A percentile compares a stretch with the other conserved stretches of the same genome.
phyloP scores from a whole-genome alignment of 1,140 invertebrate species.

The Drosophila sulfurigaster region DNA sequence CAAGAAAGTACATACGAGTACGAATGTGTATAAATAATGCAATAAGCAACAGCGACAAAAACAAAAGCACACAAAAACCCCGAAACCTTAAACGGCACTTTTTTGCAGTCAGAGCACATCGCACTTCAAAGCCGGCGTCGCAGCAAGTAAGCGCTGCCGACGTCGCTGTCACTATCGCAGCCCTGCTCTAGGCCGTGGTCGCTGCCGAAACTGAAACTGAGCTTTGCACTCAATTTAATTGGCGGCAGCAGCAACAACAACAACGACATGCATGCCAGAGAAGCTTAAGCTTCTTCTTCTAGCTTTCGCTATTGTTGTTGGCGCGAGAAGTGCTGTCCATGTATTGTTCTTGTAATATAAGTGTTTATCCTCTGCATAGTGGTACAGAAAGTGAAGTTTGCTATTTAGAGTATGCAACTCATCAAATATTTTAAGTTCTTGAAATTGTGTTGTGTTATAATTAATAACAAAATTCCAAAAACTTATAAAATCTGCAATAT shows the following conservation, averaged over 20 bases:
- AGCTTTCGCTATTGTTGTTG: conserved; percentile 3
- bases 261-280: conserved; percentile 27
- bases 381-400: not conserved
- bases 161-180: conserved; percentile 20
- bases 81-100: conserved; percentile 70
- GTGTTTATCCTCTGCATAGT: conserved; percentile 50
- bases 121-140: conserved; percentile 54
- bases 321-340: conserved; percentile 26
- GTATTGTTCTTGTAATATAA: conserved; percentile 48
- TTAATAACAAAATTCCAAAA: not conserved
- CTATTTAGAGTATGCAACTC: not conserved
- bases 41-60: conserved; percentile 53
- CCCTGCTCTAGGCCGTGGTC: conserved; percentile 50
- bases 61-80: conserved; percentile 34
- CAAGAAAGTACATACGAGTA: conserved; percentile 44
- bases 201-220: conserved; percentile 55
- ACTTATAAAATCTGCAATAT: not conserved
- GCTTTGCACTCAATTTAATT: conserved; percentile 78
- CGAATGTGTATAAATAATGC: conserved; percentile 68
- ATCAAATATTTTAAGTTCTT: too few species aligned
- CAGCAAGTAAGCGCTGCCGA: conserved; percentile 10
- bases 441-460: not conserved
- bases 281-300: conserved; percentile 31
- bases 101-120: conserved; percentile 79
- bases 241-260: conserved; percentile 36